A percentile compares a stretch with the other conserved stretches of the same genome.
Conservation (phyloP, 2,113 vertebrate genomes). For the Onychostoma macrolepis region DNA sequence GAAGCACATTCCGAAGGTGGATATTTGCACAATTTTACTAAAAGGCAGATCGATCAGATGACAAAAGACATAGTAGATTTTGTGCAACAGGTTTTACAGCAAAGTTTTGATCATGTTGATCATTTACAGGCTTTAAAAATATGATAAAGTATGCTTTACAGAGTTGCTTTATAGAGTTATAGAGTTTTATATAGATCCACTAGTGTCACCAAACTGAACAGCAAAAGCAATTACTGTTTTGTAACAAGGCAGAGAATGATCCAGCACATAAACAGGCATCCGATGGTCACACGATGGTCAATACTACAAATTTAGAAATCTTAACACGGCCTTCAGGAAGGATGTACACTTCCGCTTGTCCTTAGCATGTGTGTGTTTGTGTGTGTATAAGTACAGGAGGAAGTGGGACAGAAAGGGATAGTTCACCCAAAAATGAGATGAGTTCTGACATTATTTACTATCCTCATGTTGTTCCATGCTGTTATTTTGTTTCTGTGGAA, state of each 20-base stretch:
- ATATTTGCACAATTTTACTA: background rate
- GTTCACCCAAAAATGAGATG: background rate
- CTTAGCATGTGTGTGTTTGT: constrained; percentile 29
- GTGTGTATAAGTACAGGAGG: constrained; percentile 2
- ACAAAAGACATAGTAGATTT: background rate
- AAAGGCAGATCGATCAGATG: background rate
- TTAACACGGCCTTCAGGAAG: constrained; percentile 77
- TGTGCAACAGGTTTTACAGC: background rate
- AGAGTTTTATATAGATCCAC: background rate
- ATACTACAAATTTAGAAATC: constrained; percentile 62
- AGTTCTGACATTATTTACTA: background rate
- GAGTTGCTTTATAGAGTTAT: background rate
- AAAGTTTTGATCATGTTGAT: background rate
- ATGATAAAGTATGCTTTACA: background rate
- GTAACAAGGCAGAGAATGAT: background rate
- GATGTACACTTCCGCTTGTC: constrained; percentile 80
- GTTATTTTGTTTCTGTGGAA: background rate
- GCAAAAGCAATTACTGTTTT: background rate
- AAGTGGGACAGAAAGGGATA: background rate
- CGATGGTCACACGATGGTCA: background rate
- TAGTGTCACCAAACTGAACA: background rate
- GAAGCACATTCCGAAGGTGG: background rate
- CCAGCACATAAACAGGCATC: background rate
- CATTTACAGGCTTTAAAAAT: too few relatives aligned
- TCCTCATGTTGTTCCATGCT: too few relatives aligned